Evolutionary conservation across 2,888 invertebrate genomes (phyloP).

Genomic region (Hypsopygia costalis): DNA sequence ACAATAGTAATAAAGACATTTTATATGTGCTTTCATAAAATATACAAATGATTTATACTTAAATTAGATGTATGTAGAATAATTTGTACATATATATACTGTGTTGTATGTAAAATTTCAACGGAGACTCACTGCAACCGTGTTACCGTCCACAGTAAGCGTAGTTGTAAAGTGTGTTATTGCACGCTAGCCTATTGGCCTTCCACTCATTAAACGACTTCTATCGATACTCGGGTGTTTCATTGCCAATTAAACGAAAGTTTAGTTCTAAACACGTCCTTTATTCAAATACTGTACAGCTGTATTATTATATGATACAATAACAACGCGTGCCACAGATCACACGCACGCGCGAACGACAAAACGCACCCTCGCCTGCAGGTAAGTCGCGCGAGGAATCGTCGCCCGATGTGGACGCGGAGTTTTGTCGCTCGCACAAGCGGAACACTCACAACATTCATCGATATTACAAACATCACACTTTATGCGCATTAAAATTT

Average conservation of each 20-base stretch:
- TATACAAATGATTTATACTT: background rate
- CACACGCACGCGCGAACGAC: slow-evolving; percentile 8
- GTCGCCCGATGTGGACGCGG: too few relatives aligned
- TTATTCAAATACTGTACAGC: slow-evolving; percentile 76
- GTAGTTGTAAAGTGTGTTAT: slow-evolving; percentile 21
- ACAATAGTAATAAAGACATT: background rate
- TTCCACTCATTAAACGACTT: slow-evolving; percentile 46
- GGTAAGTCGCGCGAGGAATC: too few relatives aligned
- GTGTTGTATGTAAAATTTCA: background rate
- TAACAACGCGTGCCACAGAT: slow-evolving; percentile 33
- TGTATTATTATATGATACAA: slow-evolving; percentile 55
- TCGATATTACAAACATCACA: slow-evolving; percentile 22
- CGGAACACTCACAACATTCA: too few relatives aligned
- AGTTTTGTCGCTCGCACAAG: too few relatives aligned
- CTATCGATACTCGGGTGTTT: slow-evolving; percentile 21
- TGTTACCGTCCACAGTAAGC: slow-evolving; percentile 36
- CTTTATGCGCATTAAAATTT: slow-evolving; percentile 12
- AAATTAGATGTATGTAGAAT: background rate
- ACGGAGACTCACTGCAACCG: slow-evolving; percentile 18
- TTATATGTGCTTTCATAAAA: background rate
- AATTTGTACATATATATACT: background rate
- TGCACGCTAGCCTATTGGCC: slow-evolving; percentile 37
- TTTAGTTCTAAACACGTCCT: slow-evolving; percentile 66
- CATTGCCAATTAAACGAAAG: slow-evolving; percentile 22
- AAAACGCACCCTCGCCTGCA: too few relatives aligned